Evolutionary conservation across 1,140 invertebrate genomes (phyloP).

Genomic region (Drosophila repletoides): DNA sequence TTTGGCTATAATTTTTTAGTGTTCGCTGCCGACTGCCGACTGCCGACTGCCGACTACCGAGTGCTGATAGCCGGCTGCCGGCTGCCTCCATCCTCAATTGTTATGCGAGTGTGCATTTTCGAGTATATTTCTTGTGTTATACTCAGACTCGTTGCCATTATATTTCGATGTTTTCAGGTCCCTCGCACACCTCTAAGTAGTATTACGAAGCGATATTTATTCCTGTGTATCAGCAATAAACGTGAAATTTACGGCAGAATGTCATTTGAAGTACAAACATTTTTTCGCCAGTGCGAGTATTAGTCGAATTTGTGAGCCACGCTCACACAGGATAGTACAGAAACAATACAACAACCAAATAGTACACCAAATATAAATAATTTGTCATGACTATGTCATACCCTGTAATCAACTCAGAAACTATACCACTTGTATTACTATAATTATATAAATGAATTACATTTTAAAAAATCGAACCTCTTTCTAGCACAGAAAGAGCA

Average conservation of each 20-base stretch:
- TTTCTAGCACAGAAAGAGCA: too few relatives aligned
- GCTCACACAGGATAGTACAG: neutral
- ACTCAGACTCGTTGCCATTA: constrained; percentile 28
- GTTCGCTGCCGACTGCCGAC: constrained; percentile 45
- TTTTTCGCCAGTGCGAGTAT: constrained; percentile 40
- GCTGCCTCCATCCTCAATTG: constrained; percentile 6
- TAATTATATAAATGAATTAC: too few relatives aligned
- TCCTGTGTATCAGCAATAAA: constrained; percentile 78
- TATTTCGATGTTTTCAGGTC: constrained; percentile 27
- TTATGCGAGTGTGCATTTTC: constrained; percentile 5
- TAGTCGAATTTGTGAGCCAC: constrained; percentile 13
- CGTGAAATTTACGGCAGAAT: constrained; percentile 80
- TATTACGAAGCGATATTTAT: constrained; percentile 69
- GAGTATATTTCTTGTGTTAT: constrained; percentile 14
- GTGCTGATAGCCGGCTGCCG: constrained; percentile 24
- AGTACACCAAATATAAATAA: neutral
- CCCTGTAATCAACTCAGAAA: neutral
- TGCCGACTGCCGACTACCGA: constrained; percentile 14
- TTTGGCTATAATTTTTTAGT: constrained; percentile 54
- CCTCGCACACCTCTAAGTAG: constrained; percentile 12
- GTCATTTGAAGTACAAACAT: constrained; percentile 78
- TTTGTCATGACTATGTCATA: neutral
- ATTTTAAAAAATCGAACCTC: too few relatives aligned
- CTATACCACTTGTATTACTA: neutral
- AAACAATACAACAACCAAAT: neutral